Conservation (phyloP, 2,113 vertebrate genomes). For the Corapipo altera region DNA sequence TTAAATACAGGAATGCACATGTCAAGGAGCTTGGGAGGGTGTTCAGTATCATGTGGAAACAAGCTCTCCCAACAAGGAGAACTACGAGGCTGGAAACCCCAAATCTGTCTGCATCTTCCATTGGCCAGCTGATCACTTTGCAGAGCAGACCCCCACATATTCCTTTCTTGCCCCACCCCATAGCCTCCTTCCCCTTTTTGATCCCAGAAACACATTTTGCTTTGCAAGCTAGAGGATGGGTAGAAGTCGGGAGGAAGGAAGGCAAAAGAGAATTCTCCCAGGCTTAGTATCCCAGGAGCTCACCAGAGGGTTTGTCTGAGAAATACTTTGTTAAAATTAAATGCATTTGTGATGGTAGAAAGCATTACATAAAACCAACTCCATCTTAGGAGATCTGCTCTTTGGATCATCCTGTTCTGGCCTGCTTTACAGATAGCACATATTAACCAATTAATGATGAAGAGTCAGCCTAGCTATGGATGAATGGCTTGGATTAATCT, state of each 20-base stretch:
- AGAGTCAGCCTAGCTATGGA: slow-evolving; percentile 28
- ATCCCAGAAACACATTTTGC: not conserved
- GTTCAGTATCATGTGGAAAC: not conserved
- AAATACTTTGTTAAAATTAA: not conserved
- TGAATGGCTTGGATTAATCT: slow-evolving; percentile 45
- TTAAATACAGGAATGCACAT: not conserved
- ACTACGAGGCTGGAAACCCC: not conserved
- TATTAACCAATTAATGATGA: slow-evolving; percentile 29
- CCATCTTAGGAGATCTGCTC: not conserved
- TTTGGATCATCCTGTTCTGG: not conserved
- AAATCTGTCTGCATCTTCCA: not conserved
- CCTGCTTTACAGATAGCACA: not conserved
- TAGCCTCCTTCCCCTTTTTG: not conserved
- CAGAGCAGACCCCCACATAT: not conserved
- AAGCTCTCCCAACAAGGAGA: not conserved
- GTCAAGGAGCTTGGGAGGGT: not conserved
- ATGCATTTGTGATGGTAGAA: not conserved
- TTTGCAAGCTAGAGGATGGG: not conserved
- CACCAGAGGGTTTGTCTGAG: not conserved
- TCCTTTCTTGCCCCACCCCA: fast-evolving
- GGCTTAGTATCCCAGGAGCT: not conserved
- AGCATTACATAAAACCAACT: not conserved
- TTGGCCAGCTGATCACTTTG: not conserved
- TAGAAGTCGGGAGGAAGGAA: not conserved
- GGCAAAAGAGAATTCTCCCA: not conserved